Evolutionary conservation across 2,888 invertebrate genomes (phyloP).

Genomic region (Aporophyla lueneburgensis): DNA sequence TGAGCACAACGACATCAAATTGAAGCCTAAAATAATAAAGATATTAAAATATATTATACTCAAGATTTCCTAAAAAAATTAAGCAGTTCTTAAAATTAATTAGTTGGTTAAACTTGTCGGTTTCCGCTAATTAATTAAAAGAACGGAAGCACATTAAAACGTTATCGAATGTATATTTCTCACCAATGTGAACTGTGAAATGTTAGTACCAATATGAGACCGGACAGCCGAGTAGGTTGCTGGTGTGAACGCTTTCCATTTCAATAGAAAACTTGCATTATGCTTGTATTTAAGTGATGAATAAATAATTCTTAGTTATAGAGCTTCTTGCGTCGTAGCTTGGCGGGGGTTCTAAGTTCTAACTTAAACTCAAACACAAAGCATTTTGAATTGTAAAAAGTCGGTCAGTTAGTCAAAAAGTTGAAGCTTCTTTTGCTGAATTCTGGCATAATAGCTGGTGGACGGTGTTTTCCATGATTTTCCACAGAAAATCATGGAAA

Average conservation of each 20-base stretch:
- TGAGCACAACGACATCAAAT: neutral
- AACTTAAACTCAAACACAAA: neutral
- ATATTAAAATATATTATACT: slow-evolving; percentile 1
- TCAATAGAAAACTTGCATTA: slow-evolving; percentile 13
- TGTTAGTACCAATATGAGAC: slow-evolving; percentile 7
- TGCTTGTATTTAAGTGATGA: neutral
- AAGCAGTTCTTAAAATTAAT: slow-evolving; percentile 47
- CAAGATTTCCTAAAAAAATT: neutral
- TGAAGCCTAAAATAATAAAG: neutral
- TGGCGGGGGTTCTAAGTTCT: neutral
- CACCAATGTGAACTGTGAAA: slow-evolving; percentile 5
- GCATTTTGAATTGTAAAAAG: too few relatives aligned
- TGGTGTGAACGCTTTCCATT: slow-evolving; percentile 33
- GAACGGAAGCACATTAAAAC: slow-evolving; percentile 41
- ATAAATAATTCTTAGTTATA: neutral
- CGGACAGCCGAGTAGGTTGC: neutral
- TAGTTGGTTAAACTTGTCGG: slow-evolving; percentile 34
- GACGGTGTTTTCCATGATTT: too few relatives aligned
- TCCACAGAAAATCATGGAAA: too few relatives aligned
- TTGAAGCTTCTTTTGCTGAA: too few relatives aligned
- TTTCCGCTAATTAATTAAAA: slow-evolving; percentile 46
- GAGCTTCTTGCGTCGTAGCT: neutral
- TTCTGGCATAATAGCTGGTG: too few relatives aligned
- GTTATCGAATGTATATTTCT: slow-evolving; percentile 25
- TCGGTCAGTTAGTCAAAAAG: too few relatives aligned